Conservation (phyloP, 2,888 invertebrate species). For the Empis livida region DNA sequence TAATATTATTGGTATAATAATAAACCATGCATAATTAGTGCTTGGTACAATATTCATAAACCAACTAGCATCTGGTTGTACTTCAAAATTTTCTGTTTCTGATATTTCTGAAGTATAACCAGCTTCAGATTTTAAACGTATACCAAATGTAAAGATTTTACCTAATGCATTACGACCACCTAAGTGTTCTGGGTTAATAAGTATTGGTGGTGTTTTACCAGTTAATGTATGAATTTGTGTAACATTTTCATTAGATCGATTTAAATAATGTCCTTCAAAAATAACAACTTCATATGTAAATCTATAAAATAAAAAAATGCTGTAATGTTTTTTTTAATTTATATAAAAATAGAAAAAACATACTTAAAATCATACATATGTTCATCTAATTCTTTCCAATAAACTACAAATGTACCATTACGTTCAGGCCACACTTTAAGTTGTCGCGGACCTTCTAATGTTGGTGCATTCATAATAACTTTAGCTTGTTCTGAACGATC, state of each 20-base stretch:
- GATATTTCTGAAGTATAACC: constrained; percentile 18
- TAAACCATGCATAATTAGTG: constrained; percentile 29
- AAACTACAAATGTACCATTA: constrained; percentile 50
- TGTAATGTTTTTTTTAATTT: no score
- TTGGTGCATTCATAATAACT: constrained; percentile 41
- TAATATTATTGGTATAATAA: constrained; percentile 44
- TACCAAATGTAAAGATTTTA: constrained; percentile 48
- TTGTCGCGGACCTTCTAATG: constrained; percentile 49
- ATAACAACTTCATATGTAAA: constrained; percentile 54
- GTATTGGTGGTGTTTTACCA: constrained; percentile 39
- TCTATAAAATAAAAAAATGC: constrained; percentile 24
- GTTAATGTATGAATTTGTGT: constrained; percentile 29
- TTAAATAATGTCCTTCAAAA: constrained; percentile 40
- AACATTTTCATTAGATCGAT: constrained; percentile 37
- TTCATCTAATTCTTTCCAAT: constrained; percentile 45
- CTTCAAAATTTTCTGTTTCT: constrained; percentile 18
- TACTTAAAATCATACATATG: constrained; percentile 15
- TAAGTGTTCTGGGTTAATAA: constrained; percentile 24
- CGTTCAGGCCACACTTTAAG: constrained; percentile 45
- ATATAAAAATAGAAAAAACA: constrained; percentile 5
- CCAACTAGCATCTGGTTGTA: constrained; percentile 16
- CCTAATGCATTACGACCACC: constrained; percentile 38
- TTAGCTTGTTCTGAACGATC: constrained; percentile 31
- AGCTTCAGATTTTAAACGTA: constrained; percentile 43
- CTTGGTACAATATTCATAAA: constrained; percentile 12